These are phyloP conservation scores for Mustela nigripes DNA, from an alignment of 2,113 vertebrate genomes.

Conservation along the genomic window DNA sequence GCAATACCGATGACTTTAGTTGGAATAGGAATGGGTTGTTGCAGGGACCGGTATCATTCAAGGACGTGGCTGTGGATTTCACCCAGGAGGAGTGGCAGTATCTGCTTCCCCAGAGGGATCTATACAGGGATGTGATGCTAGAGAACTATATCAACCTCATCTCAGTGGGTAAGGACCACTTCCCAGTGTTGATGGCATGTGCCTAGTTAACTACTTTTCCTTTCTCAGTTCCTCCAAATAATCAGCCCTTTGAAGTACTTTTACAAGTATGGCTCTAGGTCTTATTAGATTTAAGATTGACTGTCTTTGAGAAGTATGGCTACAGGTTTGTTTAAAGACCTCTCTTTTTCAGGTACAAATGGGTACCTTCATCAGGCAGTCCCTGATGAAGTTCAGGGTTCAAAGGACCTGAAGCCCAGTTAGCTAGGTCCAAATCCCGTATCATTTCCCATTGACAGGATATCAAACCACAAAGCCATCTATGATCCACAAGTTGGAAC, in stretches of 20 bases:
- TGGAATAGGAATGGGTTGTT: background rate
- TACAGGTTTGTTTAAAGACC: background rate
- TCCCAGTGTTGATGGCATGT: background rate
- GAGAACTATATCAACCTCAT: constrained; percentile 31
- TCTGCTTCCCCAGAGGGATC: background rate
- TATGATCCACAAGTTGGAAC: constrained; percentile 26
- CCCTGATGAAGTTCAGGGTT: background rate
- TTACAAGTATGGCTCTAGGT: background rate
- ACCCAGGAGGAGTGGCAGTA: background rate
- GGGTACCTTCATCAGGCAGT: background rate
- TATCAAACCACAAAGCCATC: constrained; percentile 3
- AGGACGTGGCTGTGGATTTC: constrained; percentile 38
- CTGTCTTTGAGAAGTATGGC: background rate
- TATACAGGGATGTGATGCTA: constrained; percentile 17
- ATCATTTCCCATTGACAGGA: background rate
- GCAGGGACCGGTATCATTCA: constrained; percentile 9
- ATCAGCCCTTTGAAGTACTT: background rate
- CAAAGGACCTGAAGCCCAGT: background rate
- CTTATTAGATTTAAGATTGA: background rate
- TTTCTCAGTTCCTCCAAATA: background rate
- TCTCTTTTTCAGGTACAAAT: background rate
- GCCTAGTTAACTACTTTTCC: background rate
- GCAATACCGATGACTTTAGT: background rate
- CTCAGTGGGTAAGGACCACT: constrained; percentile 32
- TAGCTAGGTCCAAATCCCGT: background rate